Conservation (phyloP, 2,797 vertebrate genomes). For the Masticophis lateralis region DNA sequence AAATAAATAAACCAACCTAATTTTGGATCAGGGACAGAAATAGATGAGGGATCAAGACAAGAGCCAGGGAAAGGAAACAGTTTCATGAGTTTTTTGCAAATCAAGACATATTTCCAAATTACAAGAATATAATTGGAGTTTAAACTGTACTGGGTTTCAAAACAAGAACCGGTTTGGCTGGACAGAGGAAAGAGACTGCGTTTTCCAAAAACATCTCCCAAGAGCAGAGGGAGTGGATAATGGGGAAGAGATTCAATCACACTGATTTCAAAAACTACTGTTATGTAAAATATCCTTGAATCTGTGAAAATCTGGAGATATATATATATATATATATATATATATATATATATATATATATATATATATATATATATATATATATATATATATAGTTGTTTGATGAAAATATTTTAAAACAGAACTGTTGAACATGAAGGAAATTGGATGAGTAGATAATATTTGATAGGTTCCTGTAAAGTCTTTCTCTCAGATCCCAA, state of each 20-base stretch:
- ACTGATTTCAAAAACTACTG: too few species aligned
- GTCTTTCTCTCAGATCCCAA: background rate
- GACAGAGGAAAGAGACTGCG: too few species aligned
- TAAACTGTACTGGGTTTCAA: background rate
- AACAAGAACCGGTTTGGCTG: background rate
- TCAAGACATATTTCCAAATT: background rate
- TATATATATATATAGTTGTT: too few species aligned
- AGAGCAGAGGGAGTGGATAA: too few species aligned
- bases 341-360: too few species aligned
- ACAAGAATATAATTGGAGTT: background rate
- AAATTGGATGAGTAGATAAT: background rate
- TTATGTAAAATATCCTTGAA: too few species aligned
- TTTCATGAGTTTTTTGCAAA: background rate
- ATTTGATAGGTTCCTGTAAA: background rate
- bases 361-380: too few species aligned
- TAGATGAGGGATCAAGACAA: background rate
- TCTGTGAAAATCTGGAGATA: too few species aligned
- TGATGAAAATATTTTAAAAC: too few species aligned
- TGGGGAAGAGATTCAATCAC: too few species aligned
- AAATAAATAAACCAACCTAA: background rate
- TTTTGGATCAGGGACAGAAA: background rate
- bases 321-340: too few species aligned
- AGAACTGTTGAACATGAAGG: background rate
- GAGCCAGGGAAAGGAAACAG: background rate
- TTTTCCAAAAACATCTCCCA: too few species aligned